Evolutionary conservation across 2,797 vertebrate species (phyloP).

Genomic region (Rallus crepitans): DNA sequence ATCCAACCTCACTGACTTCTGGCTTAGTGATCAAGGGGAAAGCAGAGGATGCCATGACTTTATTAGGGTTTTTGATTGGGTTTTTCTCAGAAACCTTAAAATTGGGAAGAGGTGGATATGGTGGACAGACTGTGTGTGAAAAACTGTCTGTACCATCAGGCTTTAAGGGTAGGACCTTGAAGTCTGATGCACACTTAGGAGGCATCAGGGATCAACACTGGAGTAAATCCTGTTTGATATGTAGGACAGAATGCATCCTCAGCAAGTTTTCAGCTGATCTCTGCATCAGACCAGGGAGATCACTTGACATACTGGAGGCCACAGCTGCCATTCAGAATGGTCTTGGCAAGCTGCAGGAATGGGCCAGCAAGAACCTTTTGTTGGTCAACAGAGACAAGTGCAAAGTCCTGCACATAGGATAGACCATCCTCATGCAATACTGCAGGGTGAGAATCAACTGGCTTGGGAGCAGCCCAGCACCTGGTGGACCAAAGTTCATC

Average conservation of each 20-base stretch:
- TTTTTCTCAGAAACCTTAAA: neutral
- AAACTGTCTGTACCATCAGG: neutral
- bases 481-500: neutral
- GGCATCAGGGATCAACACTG: neutral
- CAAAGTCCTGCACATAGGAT: neutral
- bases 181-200: neutral
- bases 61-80: neutral
- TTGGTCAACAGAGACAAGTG: neutral
- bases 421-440: neutral
- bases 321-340: neutral
- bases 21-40: neutral
- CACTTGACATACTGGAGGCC: neutral
- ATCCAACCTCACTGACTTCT: neutral
- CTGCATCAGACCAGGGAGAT: neutral
- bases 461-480: neutral
- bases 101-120: neutral
- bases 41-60: neutral
- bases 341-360: neutral
- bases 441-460: neutral
- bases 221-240: neutral
- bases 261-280: neutral
- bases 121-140: neutral
- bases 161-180: neutral
- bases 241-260: neutral
- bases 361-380: neutral